A percentile compares a stretch with the other conserved stretches of the same genome.
Conservation (phyloP, 2,113 vertebrate species). For the Glaucomys volans region DNA sequence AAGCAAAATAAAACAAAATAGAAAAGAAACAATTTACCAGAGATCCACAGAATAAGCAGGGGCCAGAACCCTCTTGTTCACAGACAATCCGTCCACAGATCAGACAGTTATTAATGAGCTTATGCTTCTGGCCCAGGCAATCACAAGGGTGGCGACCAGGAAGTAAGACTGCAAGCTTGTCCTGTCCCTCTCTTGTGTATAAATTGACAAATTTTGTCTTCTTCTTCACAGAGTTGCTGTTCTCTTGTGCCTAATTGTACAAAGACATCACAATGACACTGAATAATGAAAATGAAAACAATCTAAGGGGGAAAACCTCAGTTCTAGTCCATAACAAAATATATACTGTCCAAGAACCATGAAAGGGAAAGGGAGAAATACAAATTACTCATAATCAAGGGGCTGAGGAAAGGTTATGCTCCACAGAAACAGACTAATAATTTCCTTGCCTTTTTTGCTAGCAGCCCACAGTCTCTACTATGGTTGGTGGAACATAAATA, state of each 20-base stretch:
- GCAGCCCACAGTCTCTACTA: neutral
- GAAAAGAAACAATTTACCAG: conserved; percentile 88
- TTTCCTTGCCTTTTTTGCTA: neutral
- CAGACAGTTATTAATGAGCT: conserved; percentile 97
- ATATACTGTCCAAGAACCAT: neutral
- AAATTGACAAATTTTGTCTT: conserved; percentile 96
- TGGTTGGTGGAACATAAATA: neutral
- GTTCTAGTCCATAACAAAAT: conserved; percentile 29
- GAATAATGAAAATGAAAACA: conserved; percentile 35
- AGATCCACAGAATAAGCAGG: conserved; percentile 95
- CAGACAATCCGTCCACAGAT: conserved; percentile 96
- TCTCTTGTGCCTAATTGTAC: conserved; percentile 91
- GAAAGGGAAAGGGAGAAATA: neutral
- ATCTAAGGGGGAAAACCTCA: neutral
- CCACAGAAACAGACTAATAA: conserved; percentile 28
- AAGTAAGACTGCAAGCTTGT: conserved; percentile 92
- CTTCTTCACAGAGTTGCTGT: conserved; percentile 88
- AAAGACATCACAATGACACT: conserved; percentile 46
- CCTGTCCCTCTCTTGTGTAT: conserved; percentile 95
- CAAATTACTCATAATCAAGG: conserved; percentile 41
- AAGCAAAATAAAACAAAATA: conserved; percentile 36
- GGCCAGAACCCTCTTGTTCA: conserved; percentile 97
- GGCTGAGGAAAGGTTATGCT: neutral
- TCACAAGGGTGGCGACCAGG: conserved; percentile 95
- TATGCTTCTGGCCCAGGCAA: conserved; percentile 97